These are phyloP conservation scores for Trilocha varians DNA, from an alignment of 2,888 invertebrate species.

Conservation along the genomic window DNA sequence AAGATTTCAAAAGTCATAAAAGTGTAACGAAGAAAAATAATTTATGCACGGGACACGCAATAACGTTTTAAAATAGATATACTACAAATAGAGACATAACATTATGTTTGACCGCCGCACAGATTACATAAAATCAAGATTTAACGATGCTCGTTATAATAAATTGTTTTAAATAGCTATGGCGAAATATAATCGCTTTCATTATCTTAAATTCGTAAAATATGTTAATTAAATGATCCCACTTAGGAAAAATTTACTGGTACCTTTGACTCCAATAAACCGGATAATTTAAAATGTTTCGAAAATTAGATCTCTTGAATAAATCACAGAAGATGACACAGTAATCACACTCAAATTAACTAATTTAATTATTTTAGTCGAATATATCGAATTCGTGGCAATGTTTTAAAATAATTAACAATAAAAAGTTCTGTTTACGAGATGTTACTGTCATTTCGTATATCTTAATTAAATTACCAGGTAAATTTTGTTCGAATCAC, in stretches of 20 bases:
- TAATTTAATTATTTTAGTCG: neutral
- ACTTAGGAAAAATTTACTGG: neutral
- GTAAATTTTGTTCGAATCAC: too few species aligned
- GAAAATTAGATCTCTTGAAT: neutral
- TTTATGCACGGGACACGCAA: neutral
- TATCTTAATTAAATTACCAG: too few species aligned
- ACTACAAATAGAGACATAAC: neutral
- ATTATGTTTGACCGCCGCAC: neutral
- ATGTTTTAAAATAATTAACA: too few species aligned
- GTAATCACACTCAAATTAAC: neutral
- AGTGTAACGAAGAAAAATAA: neutral
- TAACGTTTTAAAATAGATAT: neutral
- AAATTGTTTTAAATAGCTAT: constrained; percentile 16
- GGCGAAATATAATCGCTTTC: constrained; percentile 15
- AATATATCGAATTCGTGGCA: neutral
- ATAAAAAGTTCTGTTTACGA: too few species aligned
- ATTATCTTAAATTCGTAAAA: constrained; percentile 18
- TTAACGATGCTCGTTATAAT: constrained; percentile 13
- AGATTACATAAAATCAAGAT: neutral
- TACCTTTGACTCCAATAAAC: neutral
- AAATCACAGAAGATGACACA: neutral
- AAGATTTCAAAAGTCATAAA: neutral
- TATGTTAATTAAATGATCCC: constrained; percentile 18
- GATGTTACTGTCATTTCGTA: too few species aligned
- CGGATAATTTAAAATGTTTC: neutral